Base-by-base conservation (phyloP, 2,113 vertebrate genomes). In the Anseranas semipalmata region DNA sequence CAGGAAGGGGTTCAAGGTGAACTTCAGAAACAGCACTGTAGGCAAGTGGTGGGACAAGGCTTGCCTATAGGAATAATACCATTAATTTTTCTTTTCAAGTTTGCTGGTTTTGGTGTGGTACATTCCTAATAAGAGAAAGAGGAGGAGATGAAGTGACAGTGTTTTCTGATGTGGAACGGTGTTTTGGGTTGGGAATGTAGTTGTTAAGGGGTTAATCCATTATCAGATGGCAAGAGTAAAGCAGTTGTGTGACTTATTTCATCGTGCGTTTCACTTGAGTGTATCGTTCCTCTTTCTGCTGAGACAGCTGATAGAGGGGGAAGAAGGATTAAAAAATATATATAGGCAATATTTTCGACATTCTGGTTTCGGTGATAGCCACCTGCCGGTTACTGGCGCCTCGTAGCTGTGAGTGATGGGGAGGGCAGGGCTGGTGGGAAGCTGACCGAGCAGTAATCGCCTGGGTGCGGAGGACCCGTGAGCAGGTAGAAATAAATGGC, bases 161-260 rank as follows among this genome's bases (percentile, higher is more conserved):
- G 25, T 71, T 78, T n/a, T 63, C 28, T 56, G 73, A 70, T 28
- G 30, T 83, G 35, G n/a, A 75, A 7, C 41, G 48, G 24, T 35
- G 52, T 74, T 92, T 92, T 75, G 32, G 37, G 17, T 41, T 53
- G 41, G 37, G 17, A 28, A 13, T 85, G 19, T 35, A 20, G 43
- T 58, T 71, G 32, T 50, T 53, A 30, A 91, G 43, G 52, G 45
- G 53, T 82, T 91, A 32, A 79, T 27, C 45, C 20, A 4, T 53
- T 46, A 45, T 84, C 28, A 7, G 16, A 56, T 15, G 80, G 12
- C 52, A 52, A 72, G 65, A 87, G 39, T 46, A 25, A 43, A 76
- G 79, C 83, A 78, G 35, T 63, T 74, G 39, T 70, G 45, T 90
- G 90, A 75, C 9, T 90, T 92, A 35, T 0, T 93, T 84, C 37